Evolutionary conservation across 1,140 invertebrate genomes (phyloP).

Genomic region (Venturia canescens): DNA sequence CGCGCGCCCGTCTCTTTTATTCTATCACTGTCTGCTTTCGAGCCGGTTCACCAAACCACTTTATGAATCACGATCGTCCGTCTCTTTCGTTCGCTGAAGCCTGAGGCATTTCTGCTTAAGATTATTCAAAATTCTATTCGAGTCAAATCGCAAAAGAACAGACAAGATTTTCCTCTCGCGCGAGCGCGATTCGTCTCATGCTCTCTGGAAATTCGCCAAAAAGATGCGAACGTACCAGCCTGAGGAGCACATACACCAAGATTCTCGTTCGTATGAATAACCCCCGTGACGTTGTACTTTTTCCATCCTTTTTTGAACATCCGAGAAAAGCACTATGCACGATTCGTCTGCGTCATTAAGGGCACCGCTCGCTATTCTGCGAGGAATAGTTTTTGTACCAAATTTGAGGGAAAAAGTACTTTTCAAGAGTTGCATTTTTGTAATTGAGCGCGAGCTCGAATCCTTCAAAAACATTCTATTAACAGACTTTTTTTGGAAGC

Average conservation of each 20-base stretch:
- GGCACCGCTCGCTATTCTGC: no score
- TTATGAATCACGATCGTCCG: not conserved
- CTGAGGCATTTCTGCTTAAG: not conserved
- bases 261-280: constrained; percentile 15
- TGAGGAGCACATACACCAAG: not conserved
- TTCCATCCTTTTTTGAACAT: not conserved
- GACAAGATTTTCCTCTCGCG: constrained; percentile 2
- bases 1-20: not conserved
- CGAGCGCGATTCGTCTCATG: not conserved
- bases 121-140: constrained; percentile 15
- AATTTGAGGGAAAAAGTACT: no score
- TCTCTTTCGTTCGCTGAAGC: not conserved
- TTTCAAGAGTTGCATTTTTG: no score
- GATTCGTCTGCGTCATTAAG: no score
- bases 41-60: not conserved
- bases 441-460: no score
- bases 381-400: no score
- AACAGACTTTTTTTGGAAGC: no score
- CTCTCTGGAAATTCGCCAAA: constrained; percentile 2
- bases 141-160: constrained; percentile 9
- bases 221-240: not conserved
- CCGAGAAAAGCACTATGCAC: no score
- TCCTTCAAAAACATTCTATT: no score
- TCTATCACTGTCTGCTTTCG: not conserved
- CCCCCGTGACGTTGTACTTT: not conserved